phyloP scores from a whole-genome alignment of 2,113 vertebrate genomes.

The Campylomormyrus numenius region DNA sequence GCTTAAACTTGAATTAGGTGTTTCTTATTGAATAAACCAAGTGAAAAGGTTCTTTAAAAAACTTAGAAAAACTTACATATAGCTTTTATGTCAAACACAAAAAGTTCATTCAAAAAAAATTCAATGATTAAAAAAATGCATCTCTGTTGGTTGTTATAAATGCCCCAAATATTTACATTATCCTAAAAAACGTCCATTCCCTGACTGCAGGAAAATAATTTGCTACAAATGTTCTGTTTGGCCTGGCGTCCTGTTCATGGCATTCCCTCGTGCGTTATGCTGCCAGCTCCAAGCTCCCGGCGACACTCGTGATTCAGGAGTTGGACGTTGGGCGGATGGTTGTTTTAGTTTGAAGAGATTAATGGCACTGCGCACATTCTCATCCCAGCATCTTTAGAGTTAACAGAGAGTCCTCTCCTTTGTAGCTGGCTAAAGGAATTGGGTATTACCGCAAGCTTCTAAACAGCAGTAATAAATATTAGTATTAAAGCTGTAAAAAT shows the following conservation, averaged over 20 bases:
- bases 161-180: background rate
- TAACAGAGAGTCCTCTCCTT: background rate
- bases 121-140: background rate
- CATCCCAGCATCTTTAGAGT: background rate
- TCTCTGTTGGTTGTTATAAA: background rate
- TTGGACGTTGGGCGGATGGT: background rate
- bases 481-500: background rate
- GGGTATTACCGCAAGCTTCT: background rate
- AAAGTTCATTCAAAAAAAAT: background rate
- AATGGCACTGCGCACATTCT: background rate
- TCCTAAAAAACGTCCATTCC: background rate
- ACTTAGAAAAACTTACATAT: too few relatives aligned
- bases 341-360: background rate
- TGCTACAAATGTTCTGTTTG: background rate
- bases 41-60: background rate
- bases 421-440: background rate
- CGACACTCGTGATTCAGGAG: background rate
- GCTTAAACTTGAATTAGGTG: background rate
- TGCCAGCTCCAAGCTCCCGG: background rate
- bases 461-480: background rate
- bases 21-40: background rate
- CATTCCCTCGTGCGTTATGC: background rate
- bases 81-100: background rate
- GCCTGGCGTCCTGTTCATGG: background rate
- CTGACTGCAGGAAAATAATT: background rate